phyloP scores from a whole-genome alignment of 2,888 invertebrate species.

The Ophion ellenae region DNA sequence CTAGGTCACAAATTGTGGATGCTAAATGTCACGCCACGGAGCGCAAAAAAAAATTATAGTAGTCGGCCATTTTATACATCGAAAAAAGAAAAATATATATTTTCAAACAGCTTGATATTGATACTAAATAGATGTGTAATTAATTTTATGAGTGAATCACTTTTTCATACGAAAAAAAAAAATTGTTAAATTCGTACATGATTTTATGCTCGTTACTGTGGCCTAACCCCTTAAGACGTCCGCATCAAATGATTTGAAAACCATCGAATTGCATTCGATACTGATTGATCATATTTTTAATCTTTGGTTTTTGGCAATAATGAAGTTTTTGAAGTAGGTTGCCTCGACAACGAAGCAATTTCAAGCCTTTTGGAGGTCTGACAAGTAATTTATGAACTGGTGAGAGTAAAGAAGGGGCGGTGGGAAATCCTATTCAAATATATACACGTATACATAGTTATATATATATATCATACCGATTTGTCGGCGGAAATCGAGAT shows the following conservation, averaged over 20 bases:
- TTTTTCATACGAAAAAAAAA: too few relatives aligned
- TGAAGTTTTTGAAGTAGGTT: not conserved
- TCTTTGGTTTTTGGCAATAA: not conserved
- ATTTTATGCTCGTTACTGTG: too few relatives aligned
- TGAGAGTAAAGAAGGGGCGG: not conserved
- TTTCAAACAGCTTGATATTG: too few relatives aligned
- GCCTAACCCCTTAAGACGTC: too few relatives aligned
- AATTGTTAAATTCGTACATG: too few relatives aligned
- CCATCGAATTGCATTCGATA: not conserved
- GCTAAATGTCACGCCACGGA: too few relatives aligned
- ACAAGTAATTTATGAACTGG: constrained; percentile 4
- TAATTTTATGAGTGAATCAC: too few relatives aligned
- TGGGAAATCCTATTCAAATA: constrained; percentile 1
- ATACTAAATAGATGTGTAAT: too few relatives aligned
- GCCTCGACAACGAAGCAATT: not conserved
- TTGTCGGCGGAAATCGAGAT: constrained; percentile 59
- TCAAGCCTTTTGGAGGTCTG: constrained; percentile 24
- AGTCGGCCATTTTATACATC: too few relatives aligned
- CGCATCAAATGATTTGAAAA: constrained; percentile 29
- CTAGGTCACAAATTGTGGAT: too few relatives aligned
- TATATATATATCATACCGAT: constrained; percentile 23
- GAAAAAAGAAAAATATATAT: too few relatives aligned
- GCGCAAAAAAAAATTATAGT: too few relatives aligned
- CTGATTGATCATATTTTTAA: not conserved
- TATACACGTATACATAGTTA: constrained; percentile 7